Evolutionary conservation across 1,140 invertebrate species (phyloP).

Genomic region (Macrobrachium rosenbergii): DNA sequence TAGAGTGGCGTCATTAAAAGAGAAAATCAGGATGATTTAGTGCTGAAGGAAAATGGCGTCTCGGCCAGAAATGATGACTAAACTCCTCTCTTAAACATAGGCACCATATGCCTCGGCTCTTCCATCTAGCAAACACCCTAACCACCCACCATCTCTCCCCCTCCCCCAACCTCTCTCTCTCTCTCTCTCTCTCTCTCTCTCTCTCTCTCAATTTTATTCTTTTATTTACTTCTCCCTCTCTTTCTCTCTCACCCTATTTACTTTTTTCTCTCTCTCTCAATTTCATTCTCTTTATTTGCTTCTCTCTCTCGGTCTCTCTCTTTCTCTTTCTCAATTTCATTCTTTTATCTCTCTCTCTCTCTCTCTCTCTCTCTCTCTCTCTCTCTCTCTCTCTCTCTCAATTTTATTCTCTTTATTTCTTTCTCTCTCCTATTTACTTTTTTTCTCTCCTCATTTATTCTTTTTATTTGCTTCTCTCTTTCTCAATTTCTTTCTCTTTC

Average conservation of each 20-base stretch:
- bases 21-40: background rate
- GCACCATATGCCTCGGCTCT: constrained; percentile 25
- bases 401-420: too few relatives aligned
- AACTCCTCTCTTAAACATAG: constrained; percentile 55
- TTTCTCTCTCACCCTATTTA: constrained; percentile 3
- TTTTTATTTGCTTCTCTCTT: too few relatives aligned
- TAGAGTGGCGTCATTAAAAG: background rate
- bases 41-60: background rate
- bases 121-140: background rate
- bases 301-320: too few relatives aligned
- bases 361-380: constrained; percentile 6
- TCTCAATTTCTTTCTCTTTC: background rate
- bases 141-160: background rate
- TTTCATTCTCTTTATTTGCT: background rate
- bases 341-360: too few relatives aligned
- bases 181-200: constrained; percentile 20
- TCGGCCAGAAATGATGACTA: constrained; percentile 47
- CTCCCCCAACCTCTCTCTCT: background rate
- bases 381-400: constrained; percentile 19
- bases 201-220: too few relatives aligned
- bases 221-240: too few relatives aligned
- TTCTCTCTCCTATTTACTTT: too few relatives aligned
- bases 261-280: background rate
- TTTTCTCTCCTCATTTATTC: too few relatives aligned
- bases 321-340: too few relatives aligned